Conservation (phyloP, 2,113 vertebrate genomes). For the Pomatostomus ruficeps region DNA sequence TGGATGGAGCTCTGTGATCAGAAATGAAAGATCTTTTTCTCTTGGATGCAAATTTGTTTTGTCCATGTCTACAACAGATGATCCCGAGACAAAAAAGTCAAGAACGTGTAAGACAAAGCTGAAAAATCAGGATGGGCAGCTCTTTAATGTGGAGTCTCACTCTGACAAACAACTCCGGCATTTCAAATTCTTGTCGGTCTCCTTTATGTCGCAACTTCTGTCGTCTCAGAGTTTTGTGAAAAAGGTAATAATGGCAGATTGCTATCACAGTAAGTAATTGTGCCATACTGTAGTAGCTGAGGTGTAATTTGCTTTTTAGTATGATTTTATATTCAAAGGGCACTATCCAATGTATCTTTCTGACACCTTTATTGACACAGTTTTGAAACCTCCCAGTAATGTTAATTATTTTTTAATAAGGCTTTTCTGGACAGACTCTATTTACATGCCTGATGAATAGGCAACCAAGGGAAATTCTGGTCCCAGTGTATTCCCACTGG, state of each 20-base stretch:
- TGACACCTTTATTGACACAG: neutral
- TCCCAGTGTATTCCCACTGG: neutral
- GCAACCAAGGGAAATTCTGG: neutral
- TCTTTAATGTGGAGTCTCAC: constrained; percentile 83
- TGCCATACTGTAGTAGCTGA: neutral
- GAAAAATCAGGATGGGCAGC: constrained; percentile 67
- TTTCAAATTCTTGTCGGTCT: constrained; percentile 89
- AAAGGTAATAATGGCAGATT: constrained; percentile 75
- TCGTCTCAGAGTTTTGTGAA: constrained; percentile 81
- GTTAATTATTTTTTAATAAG: neutral
- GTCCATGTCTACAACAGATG: constrained; percentile 55
- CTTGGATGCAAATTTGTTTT: neutral
- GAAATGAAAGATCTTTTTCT: neutral
- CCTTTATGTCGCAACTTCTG: constrained; percentile 89
- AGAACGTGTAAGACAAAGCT: constrained; percentile 16
- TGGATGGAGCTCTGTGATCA: neutral
- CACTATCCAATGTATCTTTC: neutral
- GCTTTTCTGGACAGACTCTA: neutral
- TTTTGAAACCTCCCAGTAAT: neutral
- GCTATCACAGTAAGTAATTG: neutral
- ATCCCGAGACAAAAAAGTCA: constrained; percentile 25
- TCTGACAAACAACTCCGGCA: constrained; percentile 90
- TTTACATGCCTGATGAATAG: neutral
- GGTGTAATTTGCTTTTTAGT: neutral
- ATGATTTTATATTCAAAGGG: neutral